Evolutionary conservation across 2,888 invertebrate species (phyloP), one percentile per base, ranked within the genome.

Genomic region (Neocrepidodera transversa): DNA sequence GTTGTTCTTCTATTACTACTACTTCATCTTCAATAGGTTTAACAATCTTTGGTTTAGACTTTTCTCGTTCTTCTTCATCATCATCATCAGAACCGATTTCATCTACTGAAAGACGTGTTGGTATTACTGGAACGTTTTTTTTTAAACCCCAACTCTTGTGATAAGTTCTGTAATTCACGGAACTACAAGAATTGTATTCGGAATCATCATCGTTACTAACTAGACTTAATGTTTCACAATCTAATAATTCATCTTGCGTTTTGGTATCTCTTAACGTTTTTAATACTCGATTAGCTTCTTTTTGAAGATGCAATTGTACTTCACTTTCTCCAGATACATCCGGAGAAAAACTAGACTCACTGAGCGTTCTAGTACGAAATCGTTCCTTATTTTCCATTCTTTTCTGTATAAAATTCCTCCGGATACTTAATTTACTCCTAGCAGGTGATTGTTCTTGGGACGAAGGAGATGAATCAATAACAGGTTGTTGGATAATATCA

Each of bases 191-290:
- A 74, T 84, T 85, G 16, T 84, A 81, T 73, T 89, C 88, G 16
- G 87, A 87, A 68, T 89, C 88, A 53, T 89, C 89, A 60, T 89
- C 90, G 69, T 88, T 88, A 51, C 89, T 88, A 1, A 89, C 88
- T 36, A 87, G 75, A 72, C 89, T 90, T 63, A 91, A 72, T 0
- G 86, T 87, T 74, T 87, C 87, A 67, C 85, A 84, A 64, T 86
- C 86, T 17, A 84, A 66, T 48, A 78, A 60, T 20, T 78, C 74
- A 56, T 82, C 82, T 30, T 80, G 78, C 1, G 80, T 80, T 67
- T 81, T 78, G 1, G 81, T 81, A 63, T 82, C 83, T 58, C 80
- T 80, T 30, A 86, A 74, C 23, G 82, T 84, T 57, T 82, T 82
- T 40, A 86, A 72, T 8, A 86, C 83, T 28, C 84, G 75, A 62